Evolutionary conservation across 2,888 invertebrate species (phyloP), one percentile per base, ranked within the genome.

Genomic region (Volucella inanis): DNA sequence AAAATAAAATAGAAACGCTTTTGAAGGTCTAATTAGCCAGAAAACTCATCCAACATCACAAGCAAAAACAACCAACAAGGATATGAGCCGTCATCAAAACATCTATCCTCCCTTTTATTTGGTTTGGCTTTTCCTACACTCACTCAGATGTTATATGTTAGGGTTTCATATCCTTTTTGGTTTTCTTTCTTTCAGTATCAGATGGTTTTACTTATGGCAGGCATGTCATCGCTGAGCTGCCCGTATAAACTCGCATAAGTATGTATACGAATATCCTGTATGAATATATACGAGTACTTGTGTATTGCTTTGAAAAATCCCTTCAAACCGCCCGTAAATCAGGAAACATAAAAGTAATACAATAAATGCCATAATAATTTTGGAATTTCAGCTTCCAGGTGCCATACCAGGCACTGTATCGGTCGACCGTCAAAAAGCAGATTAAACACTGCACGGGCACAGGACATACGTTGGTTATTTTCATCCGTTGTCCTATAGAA

Each of bases 41-140:
- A 75, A 75, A 75, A 67, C 59, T 67, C 75, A 75, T 75, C 50
- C 49, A 65, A 65, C 65, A 65, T 41, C 50, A 65, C 31, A 75
- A n/a, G 57, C 50, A 52, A 75, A 65, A 57, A 43, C 41, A 59
- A 67, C 50, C 14, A 57, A 41, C 65, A 55, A 74, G 64, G 54
- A 55, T 64, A 31, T 64, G 74, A 74, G 55, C 31, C 64, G 57
- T 65, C 64, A 55, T 54, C 54, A 55, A 31, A 45, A 15, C 8
- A 43, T 41, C 49, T 61, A 31, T 6, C 4, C 6, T 31, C 31
- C 61, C 61, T 14, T 65, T 14, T 57, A 31, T 8, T 49, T 9
- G 55, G 31, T 6, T 55, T 55, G 8, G 11, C 49, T 57, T 22
- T 18, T 55, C 18, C 39, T 49, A 12, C 15, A 10, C 65, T 55